phyloP scores from a whole-genome alignment of 1,140 invertebrate genomes.

The Subanguina moxae region DNA sequence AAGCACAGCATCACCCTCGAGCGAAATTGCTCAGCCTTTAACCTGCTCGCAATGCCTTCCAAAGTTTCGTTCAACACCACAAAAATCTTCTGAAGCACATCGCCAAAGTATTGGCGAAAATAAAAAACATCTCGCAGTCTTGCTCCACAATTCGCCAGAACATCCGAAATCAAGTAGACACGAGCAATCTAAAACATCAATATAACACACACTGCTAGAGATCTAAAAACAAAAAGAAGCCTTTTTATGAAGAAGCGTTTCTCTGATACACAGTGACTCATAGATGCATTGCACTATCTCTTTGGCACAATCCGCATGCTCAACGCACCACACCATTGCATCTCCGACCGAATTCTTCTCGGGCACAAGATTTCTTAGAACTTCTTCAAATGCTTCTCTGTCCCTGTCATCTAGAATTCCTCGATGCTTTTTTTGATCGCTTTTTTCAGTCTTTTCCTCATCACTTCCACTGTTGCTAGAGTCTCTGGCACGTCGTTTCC shows the following conservation, averaged over 20 bases:
- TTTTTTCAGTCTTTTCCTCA: constrained; percentile 15
- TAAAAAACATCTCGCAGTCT: constrained; percentile 95
- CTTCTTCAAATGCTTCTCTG: constrained; percentile 83
- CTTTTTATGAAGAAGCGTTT: constrained; percentile 80
- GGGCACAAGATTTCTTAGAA: constrained; percentile 80
- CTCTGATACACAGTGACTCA: constrained; percentile 74
- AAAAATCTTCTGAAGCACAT: constrained; percentile 79
- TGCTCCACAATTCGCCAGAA: constrained; percentile 88
- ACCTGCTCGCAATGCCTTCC: constrained; percentile 74
- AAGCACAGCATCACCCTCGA: constrained; percentile 87
- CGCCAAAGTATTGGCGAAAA: constrained; percentile 84
- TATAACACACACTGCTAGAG: background rate
- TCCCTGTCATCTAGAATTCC: constrained; percentile 65
- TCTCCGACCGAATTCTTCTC: constrained; percentile 76
- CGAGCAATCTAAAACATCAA: constrained; percentile 71
- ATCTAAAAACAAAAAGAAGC: constrained; percentile 56
- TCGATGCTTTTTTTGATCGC: constrained; percentile 11
- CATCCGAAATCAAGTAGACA: constrained; percentile 90
- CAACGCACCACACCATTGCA: constrained; percentile 96
- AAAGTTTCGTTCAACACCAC: constrained; percentile 74
- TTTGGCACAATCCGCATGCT: constrained; percentile 91
- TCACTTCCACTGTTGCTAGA: constrained; percentile 8
- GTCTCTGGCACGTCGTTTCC: background rate
- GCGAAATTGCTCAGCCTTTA: constrained; percentile 93
- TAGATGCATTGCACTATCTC: constrained; percentile 88